Evolutionary conservation across 2,113 vertebrate genomes (phyloP).

Genomic region (Tupaia chinensis): DNA sequence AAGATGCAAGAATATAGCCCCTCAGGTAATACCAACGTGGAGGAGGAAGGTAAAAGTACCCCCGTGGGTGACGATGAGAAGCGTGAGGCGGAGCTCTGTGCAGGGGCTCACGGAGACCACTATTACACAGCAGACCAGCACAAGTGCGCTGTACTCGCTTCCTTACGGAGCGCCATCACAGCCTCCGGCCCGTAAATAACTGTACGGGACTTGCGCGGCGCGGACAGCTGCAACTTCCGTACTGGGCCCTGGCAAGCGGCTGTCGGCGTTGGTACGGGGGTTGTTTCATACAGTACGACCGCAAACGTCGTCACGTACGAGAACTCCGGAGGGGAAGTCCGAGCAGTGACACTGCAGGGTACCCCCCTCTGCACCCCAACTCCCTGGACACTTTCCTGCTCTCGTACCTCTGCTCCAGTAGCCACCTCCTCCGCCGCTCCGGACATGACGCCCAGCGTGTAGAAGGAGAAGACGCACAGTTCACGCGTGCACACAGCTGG

Average conservation of each 20-base stretch:
- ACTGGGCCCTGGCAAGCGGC: not conserved
- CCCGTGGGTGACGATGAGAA: too few species aligned
- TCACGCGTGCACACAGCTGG: slow-evolving; percentile 98
- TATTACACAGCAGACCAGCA: too few species aligned
- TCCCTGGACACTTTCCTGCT: not conserved
- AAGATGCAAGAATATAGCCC: slow-evolving; percentile 57
- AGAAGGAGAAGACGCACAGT: slow-evolving; percentile 99
- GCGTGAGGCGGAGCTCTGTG: too few species aligned
- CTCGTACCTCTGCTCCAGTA: slow-evolving; percentile 96
- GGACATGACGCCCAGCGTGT: slow-evolving; percentile 99
- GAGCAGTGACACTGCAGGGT: not conserved
- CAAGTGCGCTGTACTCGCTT: too few species aligned
- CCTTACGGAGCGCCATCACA: too few species aligned
- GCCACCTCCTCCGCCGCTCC: slow-evolving; percentile 98
- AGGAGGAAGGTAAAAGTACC: not conserved
- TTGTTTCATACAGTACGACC: not conserved
- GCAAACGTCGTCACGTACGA: not conserved
- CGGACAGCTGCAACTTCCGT: slow-evolving; percentile 27
- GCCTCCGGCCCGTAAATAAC: not conserved
- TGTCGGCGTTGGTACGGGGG: too few species aligned
- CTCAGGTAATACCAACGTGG: not conserved
- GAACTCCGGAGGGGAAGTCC: slow-evolving; percentile 38
- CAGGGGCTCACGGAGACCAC: too few species aligned
- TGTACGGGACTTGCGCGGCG: not conserved
- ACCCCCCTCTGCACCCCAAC: not conserved